These are phyloP conservation scores for Otus sunia DNA, from an alignment of 2,113 vertebrate genomes.

Conservation along the genomic window DNA sequence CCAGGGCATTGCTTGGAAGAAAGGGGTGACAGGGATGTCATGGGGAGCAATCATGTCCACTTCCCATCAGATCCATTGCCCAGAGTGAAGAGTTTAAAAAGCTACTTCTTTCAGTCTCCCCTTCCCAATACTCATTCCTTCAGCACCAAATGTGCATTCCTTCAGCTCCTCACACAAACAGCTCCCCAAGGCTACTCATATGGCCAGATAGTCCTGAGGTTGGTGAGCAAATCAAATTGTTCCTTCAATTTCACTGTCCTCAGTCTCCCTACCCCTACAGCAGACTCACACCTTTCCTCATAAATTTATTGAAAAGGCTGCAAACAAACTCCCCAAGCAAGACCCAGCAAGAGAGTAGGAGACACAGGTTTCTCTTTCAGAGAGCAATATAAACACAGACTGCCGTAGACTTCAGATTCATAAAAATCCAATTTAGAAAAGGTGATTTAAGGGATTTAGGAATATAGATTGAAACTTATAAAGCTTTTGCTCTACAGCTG, in stretches of 20 bases:
- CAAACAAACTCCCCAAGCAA: not conserved
- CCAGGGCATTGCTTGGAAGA: not conserved
- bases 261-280: not conserved
- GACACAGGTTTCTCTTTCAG: not conserved
- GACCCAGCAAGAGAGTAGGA: not conserved
- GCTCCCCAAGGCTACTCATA: not conserved
- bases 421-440: not conserved
- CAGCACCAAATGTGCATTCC: not conserved
- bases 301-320: not conserved
- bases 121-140: not conserved
- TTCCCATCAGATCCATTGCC: not conserved
- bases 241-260: not conserved
- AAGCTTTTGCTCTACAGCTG: not conserved
- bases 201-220: not conserved
- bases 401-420: not conserved
- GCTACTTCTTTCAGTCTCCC: not conserved
- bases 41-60: not conserved
- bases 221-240: not conserved
- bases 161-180: not conserved
- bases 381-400: not conserved
- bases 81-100: not conserved
- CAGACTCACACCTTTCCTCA: fast-evolving
- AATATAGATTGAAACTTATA: not conserved
- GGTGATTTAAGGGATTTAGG: not conserved
- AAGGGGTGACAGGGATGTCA: not conserved